Base-by-base conservation (phyloP, 2,113 vertebrate species). In the Climacteris rufus region DNA sequence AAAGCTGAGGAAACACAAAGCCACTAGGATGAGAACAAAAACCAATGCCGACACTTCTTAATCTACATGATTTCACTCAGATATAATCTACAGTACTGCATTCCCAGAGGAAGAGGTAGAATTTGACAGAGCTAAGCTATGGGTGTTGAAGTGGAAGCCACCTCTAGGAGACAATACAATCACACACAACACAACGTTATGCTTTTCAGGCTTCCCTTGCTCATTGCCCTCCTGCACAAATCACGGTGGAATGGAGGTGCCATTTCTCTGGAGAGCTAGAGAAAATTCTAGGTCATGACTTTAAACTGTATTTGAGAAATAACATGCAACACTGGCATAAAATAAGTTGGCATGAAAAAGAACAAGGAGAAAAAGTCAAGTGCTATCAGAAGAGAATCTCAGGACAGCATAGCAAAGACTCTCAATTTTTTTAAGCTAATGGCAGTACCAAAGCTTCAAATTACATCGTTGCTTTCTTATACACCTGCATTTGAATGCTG, bases 161-260 rank as follows among this genome's bases (percentile, higher is more conserved):
- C 39, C 10, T 66, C 44, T 47, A 44, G 18, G 40, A 39, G 60
- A 15, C 0, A 0, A 37, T 5, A 45, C 17, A 13, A 59, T 70
- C 49, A 56, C 89, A 80, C 27, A 31, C 4, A 31, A 50, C 10
- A 45, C 10, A 8, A 11, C 0, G 0, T 25, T 22, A 3, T 1
- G 1, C 8, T 72, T 93, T 35, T n/a, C n/a, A 49, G 28, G 40
- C 42, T 63, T 42, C 27, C 35, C 37, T 47, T 53, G 40, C 25
- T 40, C 23, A 8, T 17, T 66, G 69, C 30, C 20, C 31, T 84
- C n/a, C 31, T 40, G 61, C 49, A 37, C 28, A 69, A 59, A n/a
- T 22, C 40, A 37, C 0, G 0, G 28, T 40, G 16, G 42, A 33
- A 74, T 3, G 74, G 1, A 54, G 27, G 25, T 23, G 35, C 8